These are phyloP conservation scores for Pelochelys cantorii DNA, from an alignment of 2,797 vertebrate genomes.

Conservation along the genomic window DNA sequence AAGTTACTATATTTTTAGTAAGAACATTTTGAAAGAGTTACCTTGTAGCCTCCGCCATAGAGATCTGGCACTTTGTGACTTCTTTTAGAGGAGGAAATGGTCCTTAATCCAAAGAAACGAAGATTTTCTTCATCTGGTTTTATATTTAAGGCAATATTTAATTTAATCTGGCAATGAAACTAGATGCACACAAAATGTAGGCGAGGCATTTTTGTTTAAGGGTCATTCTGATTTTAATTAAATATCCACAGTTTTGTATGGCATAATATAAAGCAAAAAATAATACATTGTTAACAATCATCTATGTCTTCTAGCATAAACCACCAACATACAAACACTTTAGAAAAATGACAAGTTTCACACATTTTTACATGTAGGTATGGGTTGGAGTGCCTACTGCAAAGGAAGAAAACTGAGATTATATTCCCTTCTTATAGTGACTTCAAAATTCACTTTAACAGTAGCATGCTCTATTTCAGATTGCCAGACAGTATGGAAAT, in stretches of 20 bases:
- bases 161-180: background rate
- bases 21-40: background rate
- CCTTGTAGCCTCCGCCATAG: background rate
- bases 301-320: conserved; percentile 56
- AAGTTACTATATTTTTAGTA: background rate
- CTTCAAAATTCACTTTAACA: background rate
- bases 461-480: conserved; percentile 38
- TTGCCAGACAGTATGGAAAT: conserved; percentile 27
- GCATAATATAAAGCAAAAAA: conserved; percentile 60
- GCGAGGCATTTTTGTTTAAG: background rate
- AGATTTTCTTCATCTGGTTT: background rate
- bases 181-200: background rate
- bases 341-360: conserved; percentile 49
- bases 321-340: conserved; percentile 58
- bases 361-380: conserved; percentile 20
- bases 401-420: background rate
- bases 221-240: conserved; percentile 71
- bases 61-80: background rate
- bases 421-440: background rate
- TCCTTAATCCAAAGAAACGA: background rate
- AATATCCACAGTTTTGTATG: conserved; percentile 63
- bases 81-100: background rate
- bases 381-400: conserved; percentile 4
- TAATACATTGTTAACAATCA: conserved; percentile 37
- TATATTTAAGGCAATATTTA: background rate